Conservation (phyloP, 2,797 vertebrate species). For the Thripadectes ignobilis region DNA sequence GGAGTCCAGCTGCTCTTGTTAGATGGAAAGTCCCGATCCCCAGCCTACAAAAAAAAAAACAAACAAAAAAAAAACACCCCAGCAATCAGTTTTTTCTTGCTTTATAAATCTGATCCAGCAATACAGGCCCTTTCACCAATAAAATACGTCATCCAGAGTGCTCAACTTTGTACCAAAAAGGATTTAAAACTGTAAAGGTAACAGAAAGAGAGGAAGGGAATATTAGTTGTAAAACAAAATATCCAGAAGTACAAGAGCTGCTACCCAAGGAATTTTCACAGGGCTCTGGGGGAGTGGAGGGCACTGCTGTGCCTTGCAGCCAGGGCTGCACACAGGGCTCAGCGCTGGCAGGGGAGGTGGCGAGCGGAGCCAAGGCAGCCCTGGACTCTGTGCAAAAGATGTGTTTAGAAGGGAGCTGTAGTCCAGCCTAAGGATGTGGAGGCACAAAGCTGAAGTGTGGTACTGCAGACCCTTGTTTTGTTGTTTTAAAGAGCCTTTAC, state of each 20-base stretch:
- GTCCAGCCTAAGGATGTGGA: not conserved
- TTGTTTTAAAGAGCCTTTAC: not conserved
- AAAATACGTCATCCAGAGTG: not conserved
- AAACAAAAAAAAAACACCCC: not conserved
- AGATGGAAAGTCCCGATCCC: constrained; percentile 40
- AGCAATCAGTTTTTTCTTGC: constrained; percentile 23
- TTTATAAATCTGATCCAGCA: constrained; percentile 17
- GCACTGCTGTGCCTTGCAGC: not conserved
- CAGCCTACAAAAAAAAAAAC: not conserved
- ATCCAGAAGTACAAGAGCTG: not conserved
- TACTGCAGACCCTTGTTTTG: not conserved
- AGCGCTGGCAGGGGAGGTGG: rapidly evolving
- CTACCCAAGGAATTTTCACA: not conserved
- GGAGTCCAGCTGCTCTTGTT: constrained; percentile 39
- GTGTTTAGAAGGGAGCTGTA: not conserved
- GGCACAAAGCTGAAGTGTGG: not conserved
- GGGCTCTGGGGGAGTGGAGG: not conserved
- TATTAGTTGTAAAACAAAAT: not conserved
- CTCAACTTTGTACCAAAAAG: not conserved
- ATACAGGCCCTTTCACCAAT: not conserved
- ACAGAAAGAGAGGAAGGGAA: not conserved
- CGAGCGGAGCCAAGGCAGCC: not conserved
- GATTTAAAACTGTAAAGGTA: not conserved
- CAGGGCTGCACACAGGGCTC: not conserved
- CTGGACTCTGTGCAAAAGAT: not conserved